A percentile compares a stretch with the other conserved stretches of the same genome.
These are phyloP conservation scores for Strix uralensis DNA, from an alignment of 2,113 vertebrate species.

Conservation along the genomic window DNA sequence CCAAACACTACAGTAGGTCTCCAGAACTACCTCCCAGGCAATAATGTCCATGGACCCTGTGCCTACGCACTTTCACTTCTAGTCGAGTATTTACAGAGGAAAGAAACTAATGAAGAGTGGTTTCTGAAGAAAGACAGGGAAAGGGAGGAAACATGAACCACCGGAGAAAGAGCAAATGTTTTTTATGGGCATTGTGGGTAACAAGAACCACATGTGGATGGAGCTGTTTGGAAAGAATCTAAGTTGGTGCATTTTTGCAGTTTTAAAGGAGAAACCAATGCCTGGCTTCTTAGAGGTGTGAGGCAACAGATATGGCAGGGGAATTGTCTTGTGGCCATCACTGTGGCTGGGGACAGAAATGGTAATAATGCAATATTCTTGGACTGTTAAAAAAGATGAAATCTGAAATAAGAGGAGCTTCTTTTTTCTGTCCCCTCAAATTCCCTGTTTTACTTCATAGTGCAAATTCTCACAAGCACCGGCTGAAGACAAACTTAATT, in stretches of 20 bases:
- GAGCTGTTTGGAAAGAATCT: conserved; percentile 3
- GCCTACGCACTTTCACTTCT: not conserved
- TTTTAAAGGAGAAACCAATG: not conserved
- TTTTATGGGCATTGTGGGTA: not conserved
- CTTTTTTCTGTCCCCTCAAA: not conserved
- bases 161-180: not conserved
- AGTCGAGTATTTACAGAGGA: not conserved
- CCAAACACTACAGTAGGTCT: not conserved
- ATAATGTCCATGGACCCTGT: not conserved
- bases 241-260: not conserved
- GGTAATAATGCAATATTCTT: not conserved
- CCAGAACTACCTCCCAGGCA: not conserved
- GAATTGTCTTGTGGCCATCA: not conserved
- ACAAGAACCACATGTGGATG: conserved; percentile 54
- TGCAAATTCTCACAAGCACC: not conserved
- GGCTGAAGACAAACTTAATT: not conserved
- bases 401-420: not conserved
- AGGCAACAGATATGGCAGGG: not conserved
- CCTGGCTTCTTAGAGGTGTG: not conserved
- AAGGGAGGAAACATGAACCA: conserved; percentile 23
- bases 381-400: not conserved
- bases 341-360: not conserved
- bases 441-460: not conserved
- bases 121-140: not conserved
- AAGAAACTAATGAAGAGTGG: not conserved